Evolutionary conservation across 2,888 invertebrate genomes (phyloP), one percentile per base, ranked within the genome.

Genomic region (Tethea ocularis): DNA sequence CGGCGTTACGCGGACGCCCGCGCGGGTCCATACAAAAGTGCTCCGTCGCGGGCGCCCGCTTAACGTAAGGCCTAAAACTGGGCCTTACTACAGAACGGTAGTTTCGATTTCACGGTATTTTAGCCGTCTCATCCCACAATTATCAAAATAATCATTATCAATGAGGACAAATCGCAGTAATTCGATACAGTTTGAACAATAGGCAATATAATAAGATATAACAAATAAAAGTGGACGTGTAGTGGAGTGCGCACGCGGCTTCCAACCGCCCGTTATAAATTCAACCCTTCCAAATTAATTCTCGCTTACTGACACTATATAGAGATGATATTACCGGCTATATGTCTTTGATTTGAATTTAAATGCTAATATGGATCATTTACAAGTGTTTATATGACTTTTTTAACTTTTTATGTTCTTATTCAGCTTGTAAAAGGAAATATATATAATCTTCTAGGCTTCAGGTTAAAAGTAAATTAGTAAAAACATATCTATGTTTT

Each of bases 231-330:
- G 57, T 64, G 69, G 76, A 71, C 71, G 68, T 68, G 68, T 36
- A 77, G 38, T 38, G 38, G 38, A 38, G 74, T 70, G 78, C 72
- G 76, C 71, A 70, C 74, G 69, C 68, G 67, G 61, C 74, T 58
- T 6, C 38, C n/a, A 13, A 36, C 36, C 10, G 69, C 62, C 61
- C 62, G 71, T 64, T 75, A 77, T 82, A 78, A 83, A 79, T 74
- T 76, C 78, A 84, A 84, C 85, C 85, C 86, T 82, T 76, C 75
- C 69, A 64, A 82, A 82, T 82, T 83, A 83, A 80, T 79, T 77
- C 75, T 64, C 66, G 68, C 63, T 65, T 61, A 57, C 60, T 23
- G 56, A 63, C 65, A 58, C 63, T 33, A 60, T 75, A 77, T 70
- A 75, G 82, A 83, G 80, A 58, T 69, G 71, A 51, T 74, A 63